Conservation (phyloP, 2,888 invertebrate genomes). For the Diarsia rubi region DNA sequence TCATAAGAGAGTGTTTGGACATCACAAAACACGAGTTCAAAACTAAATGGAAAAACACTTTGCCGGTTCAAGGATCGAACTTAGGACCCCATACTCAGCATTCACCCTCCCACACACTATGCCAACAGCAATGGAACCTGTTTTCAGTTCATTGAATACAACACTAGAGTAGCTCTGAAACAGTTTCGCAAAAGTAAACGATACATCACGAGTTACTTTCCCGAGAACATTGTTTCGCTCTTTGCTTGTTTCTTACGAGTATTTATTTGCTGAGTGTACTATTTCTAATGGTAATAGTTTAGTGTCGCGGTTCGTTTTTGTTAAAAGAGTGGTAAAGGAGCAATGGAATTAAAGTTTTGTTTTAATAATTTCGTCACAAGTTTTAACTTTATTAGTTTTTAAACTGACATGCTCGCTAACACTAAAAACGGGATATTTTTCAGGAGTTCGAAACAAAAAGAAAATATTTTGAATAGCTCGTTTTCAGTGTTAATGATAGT, state of each 20-base stretch:
- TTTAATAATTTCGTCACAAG: neutral
- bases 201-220: constrained; percentile 47
- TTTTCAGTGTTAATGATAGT: too few relatives aligned
- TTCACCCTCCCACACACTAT: too few relatives aligned
- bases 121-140: constrained; percentile 29
- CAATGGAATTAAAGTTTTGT: neutral
- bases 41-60: neutral
- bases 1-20: neutral
- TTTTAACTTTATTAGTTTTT: too few relatives aligned
- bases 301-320: neutral
- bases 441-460: too few relatives aligned
- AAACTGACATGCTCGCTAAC: too few relatives aligned
- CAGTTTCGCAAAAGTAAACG: constrained; percentile 40
- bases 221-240: constrained; percentile 49
- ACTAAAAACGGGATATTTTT: too few relatives aligned
- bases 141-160: constrained; percentile 64
- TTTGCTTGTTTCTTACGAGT: constrained; percentile 42
- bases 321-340: neutral
- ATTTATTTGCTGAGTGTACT: constrained; percentile 36
- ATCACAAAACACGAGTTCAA: neutral
- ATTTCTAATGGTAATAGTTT: constrained; percentile 12
- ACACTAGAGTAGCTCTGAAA: constrained; percentile 17
- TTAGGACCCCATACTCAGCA: neutral
- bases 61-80: neutral
- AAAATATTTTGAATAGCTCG: too few relatives aligned